These are phyloP conservation scores for Tinamus guttatus DNA, from an alignment of 2,113 vertebrate species.

Conservation along the genomic window DNA sequence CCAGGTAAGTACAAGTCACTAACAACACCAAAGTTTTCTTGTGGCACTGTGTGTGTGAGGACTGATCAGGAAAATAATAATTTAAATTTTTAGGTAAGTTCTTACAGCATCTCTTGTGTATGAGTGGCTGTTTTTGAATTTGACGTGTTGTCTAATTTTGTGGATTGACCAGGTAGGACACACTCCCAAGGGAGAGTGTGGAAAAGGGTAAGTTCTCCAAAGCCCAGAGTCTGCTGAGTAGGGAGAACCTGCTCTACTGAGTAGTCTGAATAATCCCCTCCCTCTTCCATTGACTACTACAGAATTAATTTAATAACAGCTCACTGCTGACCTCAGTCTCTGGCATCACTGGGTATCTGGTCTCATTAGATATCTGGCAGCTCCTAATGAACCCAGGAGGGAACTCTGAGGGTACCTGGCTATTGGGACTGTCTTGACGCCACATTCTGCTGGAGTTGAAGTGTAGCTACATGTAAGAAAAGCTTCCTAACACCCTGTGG, in stretches of 20 bases:
- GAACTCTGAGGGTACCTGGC: neutral
- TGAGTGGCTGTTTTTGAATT: neutral
- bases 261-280: neutral
- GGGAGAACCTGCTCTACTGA: neutral
- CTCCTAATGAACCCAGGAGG: neutral
- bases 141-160: neutral
- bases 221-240: neutral
- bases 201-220: neutral
- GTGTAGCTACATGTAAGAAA: neutral
- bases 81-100: neutral
- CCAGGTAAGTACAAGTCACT: constrained; percentile 83
- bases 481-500: neutral
- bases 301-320: neutral
- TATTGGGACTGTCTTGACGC: neutral
- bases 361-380: neutral
- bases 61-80: accelerated
- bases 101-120: neutral
- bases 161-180: neutral
- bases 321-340: neutral
- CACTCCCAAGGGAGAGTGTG: neutral
- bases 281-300: neutral
- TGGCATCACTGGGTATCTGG: no score
- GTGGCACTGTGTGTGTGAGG: neutral
- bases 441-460: neutral
- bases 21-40: neutral